A percentile compares a stretch with the other conserved stretches of the same genome.
These are phyloP conservation scores for Nemotelus pantherinus DNA, from an alignment of 2,888 invertebrate genomes.

Conservation along the genomic window DNA sequence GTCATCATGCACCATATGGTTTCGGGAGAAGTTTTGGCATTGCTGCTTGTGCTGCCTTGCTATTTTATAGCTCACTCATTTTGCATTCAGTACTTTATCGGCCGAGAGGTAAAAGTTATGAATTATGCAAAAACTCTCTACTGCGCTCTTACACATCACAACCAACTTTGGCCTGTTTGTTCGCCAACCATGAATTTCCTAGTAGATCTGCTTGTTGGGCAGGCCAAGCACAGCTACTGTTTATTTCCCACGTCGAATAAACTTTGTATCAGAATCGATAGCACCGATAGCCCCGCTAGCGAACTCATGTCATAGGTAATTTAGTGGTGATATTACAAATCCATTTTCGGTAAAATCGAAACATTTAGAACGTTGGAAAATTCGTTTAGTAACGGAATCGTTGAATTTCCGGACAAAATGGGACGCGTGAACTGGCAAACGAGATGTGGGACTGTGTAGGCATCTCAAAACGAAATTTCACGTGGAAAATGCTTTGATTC, in stretches of 20 bases:
- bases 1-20: constrained; percentile 40
- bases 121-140: constrained; percentile 38
- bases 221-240: not conserved
- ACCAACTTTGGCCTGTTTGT: not conserved
- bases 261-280: constrained; percentile 40
- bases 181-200: constrained; percentile 18
- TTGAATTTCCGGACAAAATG: not conserved
- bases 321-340: constrained; percentile 44
- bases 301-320: constrained; percentile 35
- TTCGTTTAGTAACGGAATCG: constrained; percentile 30
- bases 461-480: too few species aligned
- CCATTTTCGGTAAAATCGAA: constrained; percentile 40
- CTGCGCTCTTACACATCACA: not conserved
- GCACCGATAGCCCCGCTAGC: not conserved
- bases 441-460: too few species aligned
- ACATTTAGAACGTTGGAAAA: constrained; percentile 31
- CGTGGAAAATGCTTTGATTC: too few species aligned
- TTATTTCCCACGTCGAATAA: constrained; percentile 40
- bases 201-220: not conserved
- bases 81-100: too few species aligned
- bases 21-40: not conserved
- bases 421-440: not conserved
- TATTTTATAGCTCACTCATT: too few species aligned
- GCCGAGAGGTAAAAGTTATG: constrained; percentile 29
- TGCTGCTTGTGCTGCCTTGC: not conserved